phyloP scores from a whole-genome alignment of 2,113 vertebrate genomes.

The Saccopteryx bilineata region DNA sequence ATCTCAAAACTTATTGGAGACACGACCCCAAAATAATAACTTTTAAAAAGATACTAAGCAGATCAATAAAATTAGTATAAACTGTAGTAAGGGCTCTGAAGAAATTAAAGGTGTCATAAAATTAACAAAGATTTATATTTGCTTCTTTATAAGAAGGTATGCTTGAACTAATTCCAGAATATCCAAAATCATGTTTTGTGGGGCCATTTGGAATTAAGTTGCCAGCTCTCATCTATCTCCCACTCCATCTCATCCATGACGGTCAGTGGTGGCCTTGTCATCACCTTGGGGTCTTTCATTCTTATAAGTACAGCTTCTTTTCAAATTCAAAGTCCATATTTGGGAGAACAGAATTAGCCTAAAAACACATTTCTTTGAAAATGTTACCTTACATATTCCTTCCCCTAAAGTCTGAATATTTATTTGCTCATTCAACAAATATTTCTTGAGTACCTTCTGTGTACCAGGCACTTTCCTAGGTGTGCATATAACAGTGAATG shows the following conservation, averaged over 20 bases:
- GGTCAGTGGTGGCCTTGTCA: background rate
- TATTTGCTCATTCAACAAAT: background rate
- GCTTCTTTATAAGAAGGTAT: background rate
- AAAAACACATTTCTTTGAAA: background rate
- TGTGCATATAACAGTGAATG: background rate
- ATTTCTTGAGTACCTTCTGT: background rate
- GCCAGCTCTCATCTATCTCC: background rate
- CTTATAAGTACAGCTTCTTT: background rate
- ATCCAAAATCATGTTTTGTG: slow-evolving; percentile 7
- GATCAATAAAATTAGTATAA: background rate
- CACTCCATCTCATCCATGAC: background rate
- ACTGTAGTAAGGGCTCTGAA: background rate
- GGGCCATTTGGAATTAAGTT: background rate
- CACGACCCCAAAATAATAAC: background rate
- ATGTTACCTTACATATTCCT: background rate
- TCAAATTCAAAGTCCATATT: background rate
- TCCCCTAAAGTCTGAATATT: background rate
- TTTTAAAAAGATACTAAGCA: background rate
- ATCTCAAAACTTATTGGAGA: background rate
- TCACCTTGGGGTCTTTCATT: background rate
- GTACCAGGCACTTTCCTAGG: background rate
- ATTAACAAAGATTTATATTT: background rate
- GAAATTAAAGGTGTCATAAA: background rate
- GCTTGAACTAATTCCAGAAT: background rate
- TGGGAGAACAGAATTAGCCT: background rate